Evolutionary conservation across 2,113 vertebrate genomes (phyloP).

Genomic region (Microcebus lehilahytsara): DNA sequence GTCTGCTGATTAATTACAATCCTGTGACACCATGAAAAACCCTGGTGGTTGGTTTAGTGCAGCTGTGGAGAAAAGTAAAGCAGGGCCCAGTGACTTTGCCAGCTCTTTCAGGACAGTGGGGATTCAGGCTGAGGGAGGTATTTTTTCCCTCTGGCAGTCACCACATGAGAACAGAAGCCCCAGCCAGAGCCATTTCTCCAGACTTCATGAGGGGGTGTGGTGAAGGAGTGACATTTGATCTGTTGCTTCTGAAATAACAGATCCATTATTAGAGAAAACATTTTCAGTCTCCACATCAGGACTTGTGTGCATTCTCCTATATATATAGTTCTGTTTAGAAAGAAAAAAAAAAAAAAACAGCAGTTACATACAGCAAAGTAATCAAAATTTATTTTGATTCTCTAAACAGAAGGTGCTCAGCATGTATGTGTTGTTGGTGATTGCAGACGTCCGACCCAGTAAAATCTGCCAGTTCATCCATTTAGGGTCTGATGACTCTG

Average conservation of each 20-base stretch:
- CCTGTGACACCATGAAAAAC: conserved; percentile 65
- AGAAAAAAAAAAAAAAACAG: not conserved
- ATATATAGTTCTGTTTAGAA: not conserved
- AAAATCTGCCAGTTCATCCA: not conserved
- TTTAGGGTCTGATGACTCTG: not conserved
- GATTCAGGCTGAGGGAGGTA: conserved; percentile 38
- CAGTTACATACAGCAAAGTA: not conserved
- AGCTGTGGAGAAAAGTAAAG: conserved; percentile 67
- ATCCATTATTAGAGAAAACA: conserved; percentile 55
- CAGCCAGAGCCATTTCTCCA: conserved; percentile 61
- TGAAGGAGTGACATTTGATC: conserved; percentile 53
- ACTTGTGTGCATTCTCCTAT: not conserved
- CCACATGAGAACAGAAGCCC: conserved; percentile 56
- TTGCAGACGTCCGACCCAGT: not conserved
- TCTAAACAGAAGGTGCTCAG: not conserved
- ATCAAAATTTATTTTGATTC: conserved; percentile 15
- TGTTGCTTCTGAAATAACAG: conserved; percentile 64
- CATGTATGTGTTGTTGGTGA: not conserved
- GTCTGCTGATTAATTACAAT: conserved; percentile 75
- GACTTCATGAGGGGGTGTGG: conserved; percentile 46
- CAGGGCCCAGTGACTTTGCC: conserved; percentile 46
- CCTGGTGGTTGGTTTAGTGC: conserved; percentile 57
- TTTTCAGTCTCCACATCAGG: not conserved
- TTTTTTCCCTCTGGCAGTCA: conserved; percentile 62
- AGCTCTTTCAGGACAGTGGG: conserved; percentile 49